These are phyloP conservation scores for Platygyra sinensis DNA, from an alignment of 64 coral and sea anemone species.

Conservation along the genomic window DNA sequence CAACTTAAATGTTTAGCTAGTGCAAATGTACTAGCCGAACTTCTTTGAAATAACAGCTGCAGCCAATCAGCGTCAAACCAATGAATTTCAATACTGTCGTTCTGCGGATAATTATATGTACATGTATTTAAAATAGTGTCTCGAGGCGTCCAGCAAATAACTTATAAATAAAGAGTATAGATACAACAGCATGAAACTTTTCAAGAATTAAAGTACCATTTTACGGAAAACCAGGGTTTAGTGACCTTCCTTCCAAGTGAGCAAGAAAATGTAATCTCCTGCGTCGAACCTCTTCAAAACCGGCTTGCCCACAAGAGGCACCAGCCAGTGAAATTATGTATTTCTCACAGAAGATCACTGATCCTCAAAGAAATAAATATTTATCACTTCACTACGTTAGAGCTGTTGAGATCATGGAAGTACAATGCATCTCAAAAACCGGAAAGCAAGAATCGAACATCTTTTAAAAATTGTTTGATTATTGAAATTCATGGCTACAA, in stretches of 20 bases:
- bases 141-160: no score
- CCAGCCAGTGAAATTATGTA: conserved; percentile 27
- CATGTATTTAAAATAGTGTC: no score
- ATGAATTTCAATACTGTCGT: no score
- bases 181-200: no score
- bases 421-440: conserved; percentile 14
- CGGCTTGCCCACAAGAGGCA: conserved; percentile 2
- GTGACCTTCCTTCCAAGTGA: not conserved
- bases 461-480: not conserved
- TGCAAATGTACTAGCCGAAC: no score
- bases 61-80: no score
- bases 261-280: not conserved
- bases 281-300: conserved; percentile 37
- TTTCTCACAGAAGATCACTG: not conserved
- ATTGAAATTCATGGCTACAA: conserved; percentile 25
- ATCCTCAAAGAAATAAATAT: conserved; percentile 43
- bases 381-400: conserved; percentile 16
- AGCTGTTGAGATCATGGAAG: conserved; percentile 32
- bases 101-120: no score
- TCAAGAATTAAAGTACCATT: no score
- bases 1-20: no score
- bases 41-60: no score
- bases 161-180: no score
- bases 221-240: not conserved
- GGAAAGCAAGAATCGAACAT: not conserved